These are phyloP conservation scores for Cydia strobilella DNA, from an alignment of 1,140 invertebrate genomes.

Conservation along the genomic window DNA sequence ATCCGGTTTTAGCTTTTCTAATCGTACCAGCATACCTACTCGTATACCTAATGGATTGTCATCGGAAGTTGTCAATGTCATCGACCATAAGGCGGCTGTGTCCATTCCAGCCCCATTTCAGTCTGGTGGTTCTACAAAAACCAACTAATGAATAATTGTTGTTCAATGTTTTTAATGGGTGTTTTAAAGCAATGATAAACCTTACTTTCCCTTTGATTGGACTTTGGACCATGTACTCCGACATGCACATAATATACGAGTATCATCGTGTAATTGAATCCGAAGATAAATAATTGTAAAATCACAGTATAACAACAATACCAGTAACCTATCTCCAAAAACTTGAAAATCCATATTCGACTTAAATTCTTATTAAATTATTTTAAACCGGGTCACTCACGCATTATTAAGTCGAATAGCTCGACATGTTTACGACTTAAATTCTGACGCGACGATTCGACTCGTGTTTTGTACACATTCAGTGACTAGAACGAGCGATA, in stretches of 20 bases:
- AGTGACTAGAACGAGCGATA: no score
- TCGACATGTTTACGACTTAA: not conserved
- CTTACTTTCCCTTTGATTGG: not conserved
- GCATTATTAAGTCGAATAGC: no score
- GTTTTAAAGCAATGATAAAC: not conserved
- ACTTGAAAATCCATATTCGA: not conserved
- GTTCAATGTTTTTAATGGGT: no score
- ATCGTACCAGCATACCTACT: no score
- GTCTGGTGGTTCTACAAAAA: no score
- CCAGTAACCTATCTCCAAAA: not conserved
- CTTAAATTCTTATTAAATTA: no score
- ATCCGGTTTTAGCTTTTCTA: no score
- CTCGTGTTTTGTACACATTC: no score
- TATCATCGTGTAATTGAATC: not conserved
- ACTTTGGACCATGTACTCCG: not conserved
- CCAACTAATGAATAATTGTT: no score
- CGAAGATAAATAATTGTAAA: not conserved
- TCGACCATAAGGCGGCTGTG: not conserved
- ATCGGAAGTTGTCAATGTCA: not conserved
- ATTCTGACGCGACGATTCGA: not conserved
- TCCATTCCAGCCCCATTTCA: not conserved
- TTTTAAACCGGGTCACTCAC: no score
- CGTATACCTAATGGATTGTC: no score
- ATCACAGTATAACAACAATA: not conserved
- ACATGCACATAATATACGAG: not conserved